Evolutionary conservation across 2,113 vertebrate species (phyloP).

Genomic region (Meriones unguiculatus): DNA sequence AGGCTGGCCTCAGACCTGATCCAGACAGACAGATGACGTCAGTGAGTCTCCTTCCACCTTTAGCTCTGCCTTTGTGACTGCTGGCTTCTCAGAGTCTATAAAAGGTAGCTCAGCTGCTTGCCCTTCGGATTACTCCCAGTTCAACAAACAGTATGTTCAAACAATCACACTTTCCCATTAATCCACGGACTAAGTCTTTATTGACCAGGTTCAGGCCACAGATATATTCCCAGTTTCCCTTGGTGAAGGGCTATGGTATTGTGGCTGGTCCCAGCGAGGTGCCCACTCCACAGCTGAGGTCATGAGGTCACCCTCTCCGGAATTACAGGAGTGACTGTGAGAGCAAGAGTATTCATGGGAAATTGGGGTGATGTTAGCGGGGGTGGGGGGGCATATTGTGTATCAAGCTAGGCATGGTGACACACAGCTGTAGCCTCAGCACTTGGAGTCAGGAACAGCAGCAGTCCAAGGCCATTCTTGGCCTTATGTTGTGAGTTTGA

Average conservation of each 20-base stretch:
- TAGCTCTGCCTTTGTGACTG: constrained; percentile 4
- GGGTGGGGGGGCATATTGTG: background rate
- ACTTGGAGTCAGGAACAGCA: background rate
- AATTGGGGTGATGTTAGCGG: background rate
- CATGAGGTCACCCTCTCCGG: background rate
- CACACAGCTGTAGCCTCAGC: background rate
- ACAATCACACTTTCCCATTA: constrained; percentile 21
- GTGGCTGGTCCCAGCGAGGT: background rate
- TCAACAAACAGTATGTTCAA: background rate
- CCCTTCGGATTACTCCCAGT: background rate
- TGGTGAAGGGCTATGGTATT: background rate
- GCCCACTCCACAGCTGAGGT: background rate
- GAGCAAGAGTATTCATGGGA: constrained; percentile 1
- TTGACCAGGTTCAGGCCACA: background rate
- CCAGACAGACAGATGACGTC: background rate
- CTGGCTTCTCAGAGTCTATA: background rate
- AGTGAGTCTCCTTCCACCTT: background rate
- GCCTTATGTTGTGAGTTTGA: background rate
- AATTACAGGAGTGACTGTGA: background rate
- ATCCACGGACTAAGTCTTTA: background rate
- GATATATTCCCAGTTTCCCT: background rate
- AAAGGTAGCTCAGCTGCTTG: background rate
- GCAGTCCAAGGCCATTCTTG: background rate
- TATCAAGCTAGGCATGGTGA: background rate
- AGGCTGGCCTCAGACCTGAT: background rate